Percentiles rank a stretch among this genome's conserved stretches.
Conservation (phyloP, 2,113 vertebrate genomes). For the Sula dactylatra region DNA sequence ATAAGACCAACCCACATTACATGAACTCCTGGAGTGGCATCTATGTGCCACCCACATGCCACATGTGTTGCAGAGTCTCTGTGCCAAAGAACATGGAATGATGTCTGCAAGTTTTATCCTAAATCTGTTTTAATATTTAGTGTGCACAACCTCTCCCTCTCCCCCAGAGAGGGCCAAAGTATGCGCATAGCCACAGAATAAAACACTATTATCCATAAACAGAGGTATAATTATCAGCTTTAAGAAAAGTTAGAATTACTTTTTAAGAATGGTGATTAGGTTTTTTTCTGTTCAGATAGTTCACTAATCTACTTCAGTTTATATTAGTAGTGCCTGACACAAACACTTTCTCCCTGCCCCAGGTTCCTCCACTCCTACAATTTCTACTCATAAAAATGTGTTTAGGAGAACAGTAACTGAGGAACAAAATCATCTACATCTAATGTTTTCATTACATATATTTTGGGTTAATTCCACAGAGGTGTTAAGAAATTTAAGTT, state of each 20-base stretch:
- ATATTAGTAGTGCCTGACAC: background rate
- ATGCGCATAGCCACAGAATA: background rate
- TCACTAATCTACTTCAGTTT: background rate
- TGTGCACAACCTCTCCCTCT: background rate
- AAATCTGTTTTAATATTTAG: background rate
- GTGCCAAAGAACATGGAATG: background rate
- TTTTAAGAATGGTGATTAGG: background rate
- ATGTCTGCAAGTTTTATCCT: background rate
- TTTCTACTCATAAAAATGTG: background rate
- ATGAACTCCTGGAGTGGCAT: background rate
- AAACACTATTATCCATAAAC: background rate
- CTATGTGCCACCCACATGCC: fast-evolving
- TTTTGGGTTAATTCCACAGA: background rate
- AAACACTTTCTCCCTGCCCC: background rate
- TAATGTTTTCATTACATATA: background rate
- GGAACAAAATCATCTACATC: background rate
- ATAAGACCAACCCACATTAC: background rate
- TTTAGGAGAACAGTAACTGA: background rate
- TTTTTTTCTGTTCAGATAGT: background rate
- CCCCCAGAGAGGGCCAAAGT: background rate
- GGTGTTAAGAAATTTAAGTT: background rate
- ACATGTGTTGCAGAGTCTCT: fast-evolving
- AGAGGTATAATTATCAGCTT: background rate
- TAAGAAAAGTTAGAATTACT: background rate
- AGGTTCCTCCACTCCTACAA: background rate